phyloP scores from a whole-genome alignment of 2,888 invertebrate species.

The Nomada fabriciana region DNA sequence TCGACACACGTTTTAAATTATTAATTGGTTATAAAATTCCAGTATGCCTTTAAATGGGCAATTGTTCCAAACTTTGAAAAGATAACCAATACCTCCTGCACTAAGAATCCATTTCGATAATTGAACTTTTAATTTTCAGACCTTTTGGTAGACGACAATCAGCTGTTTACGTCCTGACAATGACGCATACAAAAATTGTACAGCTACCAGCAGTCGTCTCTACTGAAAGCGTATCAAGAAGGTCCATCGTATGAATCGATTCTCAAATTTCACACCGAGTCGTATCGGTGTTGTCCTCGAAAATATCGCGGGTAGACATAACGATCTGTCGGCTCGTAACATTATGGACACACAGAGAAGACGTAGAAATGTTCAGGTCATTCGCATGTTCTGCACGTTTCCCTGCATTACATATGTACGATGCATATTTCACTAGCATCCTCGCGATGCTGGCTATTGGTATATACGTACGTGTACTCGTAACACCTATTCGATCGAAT shows the following conservation, averaged over 20 bases:
- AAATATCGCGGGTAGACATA: conserved; percentile 29
- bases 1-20: too few relatives aligned
- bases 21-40: too few relatives aligned
- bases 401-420: conserved; percentile 71
- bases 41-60: too few relatives aligned
- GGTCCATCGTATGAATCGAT: conserved; percentile 25
- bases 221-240: neutral
- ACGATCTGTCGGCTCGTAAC: conserved; percentile 37
- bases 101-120: too few relatives aligned
- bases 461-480: conserved; percentile 19
- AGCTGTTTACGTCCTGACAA: too few relatives aligned
- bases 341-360: conserved; percentile 27
- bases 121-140: too few relatives aligned
- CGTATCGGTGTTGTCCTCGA: conserved; percentile 47
- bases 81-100: too few relatives aligned
- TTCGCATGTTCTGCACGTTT: conserved; percentile 64
- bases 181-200: too few relatives aligned
- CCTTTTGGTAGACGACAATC: too few relatives aligned
- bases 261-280: conserved; percentile 19
- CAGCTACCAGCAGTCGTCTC: neutral
- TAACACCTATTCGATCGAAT: conserved; percentile 51
- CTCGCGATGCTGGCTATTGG: conserved; percentile 21
- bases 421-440: conserved; percentile 54
- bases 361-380: conserved; percentile 11
- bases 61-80: too few relatives aligned